These are phyloP conservation scores for Euglossa dilemma DNA, from an alignment of 1,140 invertebrate species.

Conservation along the genomic window DNA sequence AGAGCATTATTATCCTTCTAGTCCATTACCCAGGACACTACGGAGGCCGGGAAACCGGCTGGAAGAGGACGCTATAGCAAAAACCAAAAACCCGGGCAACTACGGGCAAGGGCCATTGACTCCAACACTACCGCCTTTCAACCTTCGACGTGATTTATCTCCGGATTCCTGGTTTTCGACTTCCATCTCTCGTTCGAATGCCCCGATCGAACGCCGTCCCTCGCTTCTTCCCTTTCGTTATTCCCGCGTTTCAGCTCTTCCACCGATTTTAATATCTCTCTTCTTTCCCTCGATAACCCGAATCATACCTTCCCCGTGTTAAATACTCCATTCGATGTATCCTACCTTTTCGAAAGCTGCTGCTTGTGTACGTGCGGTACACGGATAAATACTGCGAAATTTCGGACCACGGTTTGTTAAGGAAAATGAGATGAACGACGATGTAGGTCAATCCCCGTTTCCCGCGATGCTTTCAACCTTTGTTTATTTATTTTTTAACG, in stretches of 20 bases:
- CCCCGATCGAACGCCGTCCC: slow-evolving; percentile 29
- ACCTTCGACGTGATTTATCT: slow-evolving; percentile 69
- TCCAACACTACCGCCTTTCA: slow-evolving; percentile 72
- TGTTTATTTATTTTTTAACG: too few relatives aligned
- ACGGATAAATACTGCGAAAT: too few relatives aligned
- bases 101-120: slow-evolving; percentile 74
- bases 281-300: background rate
- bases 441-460: too few relatives aligned
- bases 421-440: too few relatives aligned
- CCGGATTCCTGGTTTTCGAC: slow-evolving; percentile 64
- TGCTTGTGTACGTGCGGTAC: too few relatives aligned
- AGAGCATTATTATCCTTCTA: slow-evolving; percentile 76
- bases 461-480: too few relatives aligned
- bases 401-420: too few relatives aligned
- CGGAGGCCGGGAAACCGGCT: slow-evolving; percentile 63
- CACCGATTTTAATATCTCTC: slow-evolving; percentile 43
- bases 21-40: slow-evolving; percentile 73
- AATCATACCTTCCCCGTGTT: background rate
- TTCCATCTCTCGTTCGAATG: slow-evolving; percentile 62
- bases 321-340: too few relatives aligned
- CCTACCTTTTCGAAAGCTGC: background rate
- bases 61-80: slow-evolving; percentile 62
- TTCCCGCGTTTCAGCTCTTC: slow-evolving; percentile 24
- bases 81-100: slow-evolving; percentile 74
- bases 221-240: slow-evolving; percentile 23